Evolutionary conservation across 2,888 invertebrate genomes (phyloP).

Genomic region (Himalopsyche anomala): DNA sequence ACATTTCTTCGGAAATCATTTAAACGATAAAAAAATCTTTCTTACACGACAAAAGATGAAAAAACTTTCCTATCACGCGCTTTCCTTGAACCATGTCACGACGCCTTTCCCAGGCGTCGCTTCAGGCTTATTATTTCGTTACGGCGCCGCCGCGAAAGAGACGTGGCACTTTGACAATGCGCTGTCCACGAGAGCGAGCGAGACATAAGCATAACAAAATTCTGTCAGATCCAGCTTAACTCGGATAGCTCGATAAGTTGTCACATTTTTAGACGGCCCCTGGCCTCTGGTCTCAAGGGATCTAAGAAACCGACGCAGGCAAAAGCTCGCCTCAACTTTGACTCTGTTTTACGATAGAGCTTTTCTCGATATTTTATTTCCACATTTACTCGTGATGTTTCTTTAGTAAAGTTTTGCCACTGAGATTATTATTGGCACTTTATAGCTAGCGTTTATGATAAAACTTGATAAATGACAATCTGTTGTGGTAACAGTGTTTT

Average conservation of each 20-base stretch:
- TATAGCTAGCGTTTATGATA: slow-evolving; percentile 26
- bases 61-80: slow-evolving; percentile 24
- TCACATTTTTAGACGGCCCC: slow-evolving; percentile 28
- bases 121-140: slow-evolving; percentile 40
- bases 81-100: slow-evolving; percentile 13
- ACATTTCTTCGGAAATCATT: background rate
- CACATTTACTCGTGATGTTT: slow-evolving; percentile 13
- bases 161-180: background rate
- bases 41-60: background rate
- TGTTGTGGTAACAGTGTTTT: background rate
- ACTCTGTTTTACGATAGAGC: slow-evolving; percentile 34
- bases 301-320: slow-evolving; percentile 25
- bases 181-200: background rate
- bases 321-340: slow-evolving; percentile 31
- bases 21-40: background rate
- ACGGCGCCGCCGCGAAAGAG: background rate
- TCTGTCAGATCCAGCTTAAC: background rate
- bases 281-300: slow-evolving; percentile 4
- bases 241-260: background rate
- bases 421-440: slow-evolving; percentile 30
- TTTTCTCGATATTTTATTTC: slow-evolving; percentile 22
- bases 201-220: background rate
- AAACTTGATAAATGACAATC: slow-evolving; percentile 19
- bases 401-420: background rate
- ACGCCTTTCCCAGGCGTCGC: slow-evolving; percentile 33